Percentiles rank a stretch among this genome's conserved stretches.
Conservation (phyloP, 2,888 invertebrate genomes). For the Pseudeuparius sepicola region DNA sequence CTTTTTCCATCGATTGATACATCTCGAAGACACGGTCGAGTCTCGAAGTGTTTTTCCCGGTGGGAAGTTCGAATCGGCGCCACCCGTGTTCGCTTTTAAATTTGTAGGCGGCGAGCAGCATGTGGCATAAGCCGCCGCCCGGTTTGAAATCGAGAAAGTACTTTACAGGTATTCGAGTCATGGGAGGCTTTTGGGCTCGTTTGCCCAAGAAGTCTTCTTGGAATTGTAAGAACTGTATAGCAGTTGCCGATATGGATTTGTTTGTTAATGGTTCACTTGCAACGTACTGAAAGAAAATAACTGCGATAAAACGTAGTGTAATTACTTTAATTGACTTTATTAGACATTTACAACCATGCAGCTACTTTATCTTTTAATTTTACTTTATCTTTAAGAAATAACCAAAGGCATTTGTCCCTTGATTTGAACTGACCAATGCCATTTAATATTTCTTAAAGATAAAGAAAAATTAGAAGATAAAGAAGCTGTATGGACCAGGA, state of each 20-base stretch:
- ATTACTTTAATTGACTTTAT: background rate
- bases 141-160: conserved; percentile 94
- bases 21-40: conserved; percentile 90
- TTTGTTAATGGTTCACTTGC: conserved; percentile 92
- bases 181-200: conserved; percentile 81
- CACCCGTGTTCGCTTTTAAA: conserved; percentile 95
- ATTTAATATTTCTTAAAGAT: too few relatives aligned
- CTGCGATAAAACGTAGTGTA: background rate
- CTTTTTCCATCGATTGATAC: conserved; percentile 82
- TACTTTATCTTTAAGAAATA: too few relatives aligned
- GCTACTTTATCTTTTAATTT: too few relatives aligned
- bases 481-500: too few relatives aligned
- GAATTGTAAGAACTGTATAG: conserved; percentile 86
- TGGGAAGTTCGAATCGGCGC: conserved; percentile 88
- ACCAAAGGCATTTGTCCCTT: too few relatives aligned
- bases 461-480: too few relatives aligned
- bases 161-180: conserved; percentile 80
- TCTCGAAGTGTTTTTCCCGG: conserved; percentile 48
- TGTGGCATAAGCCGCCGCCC: conserved; percentile 85
- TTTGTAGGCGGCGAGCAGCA: conserved; percentile 87
- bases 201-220: conserved; percentile 95
- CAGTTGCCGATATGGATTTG: conserved; percentile 75
- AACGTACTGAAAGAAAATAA: conserved; percentile 60
- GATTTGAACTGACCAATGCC: too few relatives aligned
- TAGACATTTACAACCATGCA: too few relatives aligned